Base-by-base conservation (phyloP, 2,113 vertebrate genomes). In the Colinus virginianus region DNA sequence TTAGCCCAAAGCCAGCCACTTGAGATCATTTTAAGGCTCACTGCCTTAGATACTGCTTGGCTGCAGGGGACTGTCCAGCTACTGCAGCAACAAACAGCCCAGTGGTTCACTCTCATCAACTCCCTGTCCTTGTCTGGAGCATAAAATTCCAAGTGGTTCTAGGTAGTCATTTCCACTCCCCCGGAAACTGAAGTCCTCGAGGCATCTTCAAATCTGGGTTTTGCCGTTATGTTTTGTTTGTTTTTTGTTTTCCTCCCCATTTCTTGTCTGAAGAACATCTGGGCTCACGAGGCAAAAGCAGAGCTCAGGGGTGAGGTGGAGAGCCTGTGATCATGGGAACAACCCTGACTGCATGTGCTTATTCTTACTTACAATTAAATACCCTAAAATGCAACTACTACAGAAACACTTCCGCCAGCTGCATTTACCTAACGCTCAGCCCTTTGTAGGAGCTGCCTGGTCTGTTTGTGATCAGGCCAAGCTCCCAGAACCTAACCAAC, bases 381-480 rank as follows among this genome's bases (percentile, higher is more conserved):
- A 83, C 71, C 87, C 78, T 19, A 40, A 87, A 87, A 87, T 67
- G 26, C 42, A 86, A 81, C 81, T 69, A 82, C 88, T 55, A 46
- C 75, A 92, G 74, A 81, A 86, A 92, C 84, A 71, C 49, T 71
- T 76, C 75, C 72, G 88, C 38, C 95, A 94, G 68, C 81, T 94
- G 96, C 62, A 89, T 84, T 87, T 89, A 68, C 1, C 0, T 58
- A 90, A 87, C 17, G 32, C 46, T 69, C 62, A 75, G 14, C 12
- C 18, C 42, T 85, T 78, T 61, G 55, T 5, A 74, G 66, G 58
- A 78, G 86, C 10, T 72, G 30, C 45, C 36, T n/a, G 6, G 62
- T 82, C 36, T 42, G 8, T 13, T 23, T 21, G 89, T 43, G 76
- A 28, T n/a, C 49, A 63, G 70, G 38, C 19, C 66, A 43, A 81